Evolutionary conservation across 2,113 vertebrate species (phyloP).

Genomic region (Malurus elegans): DNA sequence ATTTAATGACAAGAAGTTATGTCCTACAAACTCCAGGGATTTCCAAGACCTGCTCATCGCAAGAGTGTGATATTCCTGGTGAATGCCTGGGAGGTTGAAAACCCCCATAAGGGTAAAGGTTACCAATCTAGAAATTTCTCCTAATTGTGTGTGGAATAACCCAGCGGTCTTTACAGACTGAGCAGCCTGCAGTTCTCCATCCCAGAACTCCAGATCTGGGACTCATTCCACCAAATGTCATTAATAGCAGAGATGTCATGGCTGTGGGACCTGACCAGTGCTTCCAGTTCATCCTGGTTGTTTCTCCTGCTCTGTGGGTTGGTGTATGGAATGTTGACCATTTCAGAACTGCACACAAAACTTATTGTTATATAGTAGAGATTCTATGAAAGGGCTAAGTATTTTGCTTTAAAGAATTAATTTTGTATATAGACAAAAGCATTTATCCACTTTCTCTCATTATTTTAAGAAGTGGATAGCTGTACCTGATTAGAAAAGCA

Average conservation of each 20-base stretch:
- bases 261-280: neutral
- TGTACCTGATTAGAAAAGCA: neutral
- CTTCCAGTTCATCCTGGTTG: neutral
- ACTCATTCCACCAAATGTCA: neutral
- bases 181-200: neutral
- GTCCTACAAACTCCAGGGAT: neutral
- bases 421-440: neutral
- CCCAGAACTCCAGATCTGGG: fast-evolving
- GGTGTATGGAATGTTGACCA: neutral
- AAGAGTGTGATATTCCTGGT: neutral
- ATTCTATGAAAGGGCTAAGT: neutral
- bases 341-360: neutral
- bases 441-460: neutral
- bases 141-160: neutral
- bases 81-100: neutral
- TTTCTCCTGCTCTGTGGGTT: fast-evolving
- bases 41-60: neutral
- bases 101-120: no score
- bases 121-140: neutral
- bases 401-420: neutral
- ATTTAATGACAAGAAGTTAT: neutral
- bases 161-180: neutral
- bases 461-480: neutral
- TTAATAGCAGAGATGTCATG: no score
- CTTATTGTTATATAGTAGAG: neutral